Evolutionary conservation across 1,140 invertebrate genomes (phyloP), one percentile per base, ranked within the genome.

Genomic region (Drosophila arizonae): DNA sequence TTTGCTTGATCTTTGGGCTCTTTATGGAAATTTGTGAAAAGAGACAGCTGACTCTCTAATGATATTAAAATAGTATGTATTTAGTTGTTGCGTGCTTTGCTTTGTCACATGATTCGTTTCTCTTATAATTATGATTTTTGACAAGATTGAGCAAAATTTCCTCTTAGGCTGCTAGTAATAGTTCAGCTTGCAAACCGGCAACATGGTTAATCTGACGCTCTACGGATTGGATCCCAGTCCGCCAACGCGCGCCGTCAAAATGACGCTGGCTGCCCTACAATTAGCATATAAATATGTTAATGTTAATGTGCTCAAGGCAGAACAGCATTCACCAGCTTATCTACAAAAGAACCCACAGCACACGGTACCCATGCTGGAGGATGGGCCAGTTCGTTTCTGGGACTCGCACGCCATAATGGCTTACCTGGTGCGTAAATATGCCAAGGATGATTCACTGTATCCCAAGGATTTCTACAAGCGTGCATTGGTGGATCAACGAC

Each of bases 321-420:
- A 95, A 62, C 43, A 45, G 5, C 43, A 17, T 8, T 45, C 43
- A 3, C 43, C 43, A 2, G 43, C 13, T 15, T 45, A 45, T 17
- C 13, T 45, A 2, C 13, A 45, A 1, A 92, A 91, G 77, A 93
- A 93, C 70, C 92, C 92, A 1, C 92, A 93, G 71, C 94, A 94
- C 71, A 94, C 93, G 9, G 91, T 95, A 56, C 95, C 95, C 6
- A 92, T 93, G 48, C 85, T 95, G 33, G 92, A 95, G 63, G 92
- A 94, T 52, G 94, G 94, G 94, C 70, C 93, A 93, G 51, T 92
- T 45, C 43, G 92, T 77, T 82, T 95, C 4, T 93, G 92, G 72
- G 95, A 95, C 57, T 93, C 93, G 68, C 90, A 95, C 76, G 93
- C 95, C 0, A 95, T 95, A 93, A 90, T 92, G 30, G 81, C 90